Conservation (phyloP, 1,140 invertebrate genomes). For the Nomia melanderi region DNA sequence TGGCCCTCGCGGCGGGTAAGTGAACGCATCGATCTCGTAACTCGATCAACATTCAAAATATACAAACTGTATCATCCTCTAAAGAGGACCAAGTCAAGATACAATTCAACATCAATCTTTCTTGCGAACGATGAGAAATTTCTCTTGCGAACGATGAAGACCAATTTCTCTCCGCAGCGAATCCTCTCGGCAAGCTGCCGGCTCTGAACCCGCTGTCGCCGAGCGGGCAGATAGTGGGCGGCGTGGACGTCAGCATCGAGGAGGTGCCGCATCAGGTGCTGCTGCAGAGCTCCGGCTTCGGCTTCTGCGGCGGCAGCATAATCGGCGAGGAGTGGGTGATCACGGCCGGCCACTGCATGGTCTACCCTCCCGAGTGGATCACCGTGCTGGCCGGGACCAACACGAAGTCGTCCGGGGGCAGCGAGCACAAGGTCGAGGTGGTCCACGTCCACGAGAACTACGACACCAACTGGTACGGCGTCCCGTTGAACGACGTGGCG, state of each 20-base stretch:
- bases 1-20: conserved; percentile 45
- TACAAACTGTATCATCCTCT: no score
- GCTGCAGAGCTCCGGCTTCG: conserved; percentile 75
- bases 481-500: conserved; percentile 64
- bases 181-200: not conserved
- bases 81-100: no score
- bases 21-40: not conserved
- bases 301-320: conserved; percentile 82
- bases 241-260: conserved; percentile 81
- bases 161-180: not conserved
- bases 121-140: no score
- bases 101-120: no score
- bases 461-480: conserved; percentile 47
- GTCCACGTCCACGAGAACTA: conserved; percentile 62
- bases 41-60: no score
- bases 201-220: not conserved
- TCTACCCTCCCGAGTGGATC: conserved; percentile 33
- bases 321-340: conserved; percentile 83
- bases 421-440: conserved; percentile 30
- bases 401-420: conserved; percentile 51
- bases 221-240: conserved; percentile 84
- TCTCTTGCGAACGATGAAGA: not conserved
- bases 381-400: conserved; percentile 56
- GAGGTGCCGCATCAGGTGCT: conserved; percentile 85
- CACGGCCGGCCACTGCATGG: conserved; percentile 85